Percentiles rank a stretch among this genome's conserved stretches.
Conservation (phyloP, 2,113 vertebrate species). For the Xenotilapia longispinis region DNA sequence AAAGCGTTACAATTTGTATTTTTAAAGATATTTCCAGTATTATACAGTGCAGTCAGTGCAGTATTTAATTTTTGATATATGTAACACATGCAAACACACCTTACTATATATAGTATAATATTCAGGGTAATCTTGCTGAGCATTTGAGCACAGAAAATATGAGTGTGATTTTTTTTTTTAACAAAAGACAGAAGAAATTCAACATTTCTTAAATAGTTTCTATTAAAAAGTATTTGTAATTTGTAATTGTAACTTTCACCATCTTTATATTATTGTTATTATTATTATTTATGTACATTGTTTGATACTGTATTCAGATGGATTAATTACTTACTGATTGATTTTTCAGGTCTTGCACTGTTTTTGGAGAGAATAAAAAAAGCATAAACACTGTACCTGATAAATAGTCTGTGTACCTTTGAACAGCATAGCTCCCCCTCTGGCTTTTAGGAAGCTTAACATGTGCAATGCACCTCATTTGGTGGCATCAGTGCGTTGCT, state of each 20-base stretch:
- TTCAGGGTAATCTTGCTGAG: background rate
- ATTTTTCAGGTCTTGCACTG: background rate
- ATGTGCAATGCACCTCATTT: background rate
- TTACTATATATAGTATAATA: background rate
- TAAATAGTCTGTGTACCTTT: background rate
- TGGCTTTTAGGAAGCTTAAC: conserved; percentile 11
- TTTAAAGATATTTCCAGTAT: background rate
- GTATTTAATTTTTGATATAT: background rate
- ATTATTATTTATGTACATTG: background rate
- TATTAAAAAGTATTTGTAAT: background rate
- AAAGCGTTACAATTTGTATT: background rate
- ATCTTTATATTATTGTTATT: background rate
- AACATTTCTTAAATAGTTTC: background rate
- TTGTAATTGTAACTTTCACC: background rate
- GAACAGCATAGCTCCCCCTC: conserved; percentile 33
- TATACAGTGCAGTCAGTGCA: background rate
- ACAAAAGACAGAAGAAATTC: background rate
- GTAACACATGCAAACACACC: background rate
- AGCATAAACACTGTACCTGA: background rate
- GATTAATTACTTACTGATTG: background rate
- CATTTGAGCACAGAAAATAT: background rate
- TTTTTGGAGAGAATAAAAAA: background rate
- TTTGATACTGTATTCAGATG: background rate
- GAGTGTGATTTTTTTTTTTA: background rate
- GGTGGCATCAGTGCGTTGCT: background rate